Percentiles rank a stretch among this genome's conserved stretches.
These are phyloP conservation scores for Lasioglossum baleicum DNA, from an alignment of 1,140 invertebrate species.

Conservation along the genomic window DNA sequence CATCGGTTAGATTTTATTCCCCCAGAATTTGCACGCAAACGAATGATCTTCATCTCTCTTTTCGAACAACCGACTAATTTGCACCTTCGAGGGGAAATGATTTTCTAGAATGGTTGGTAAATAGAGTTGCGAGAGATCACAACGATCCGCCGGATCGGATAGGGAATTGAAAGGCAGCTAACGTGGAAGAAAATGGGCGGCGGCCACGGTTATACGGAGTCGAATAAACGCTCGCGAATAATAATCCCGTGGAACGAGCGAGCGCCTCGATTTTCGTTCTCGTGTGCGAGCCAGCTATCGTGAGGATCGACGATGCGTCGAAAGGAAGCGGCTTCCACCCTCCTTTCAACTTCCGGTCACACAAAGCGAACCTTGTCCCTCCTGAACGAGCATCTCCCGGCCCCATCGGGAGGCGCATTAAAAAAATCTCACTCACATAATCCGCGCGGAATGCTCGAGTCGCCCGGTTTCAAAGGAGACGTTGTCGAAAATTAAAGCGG, in stretches of 20 bases:
- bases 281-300: constrained; percentile 20
- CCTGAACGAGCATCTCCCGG: not conserved
- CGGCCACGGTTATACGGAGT: not conserved
- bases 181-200: too few relatives aligned
- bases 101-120: not conserved
- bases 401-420: not conserved
- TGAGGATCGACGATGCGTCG: constrained; percentile 34
- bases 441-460: constrained; percentile 18
- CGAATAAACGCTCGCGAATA: not conserved
- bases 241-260: not conserved
- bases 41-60: too few relatives aligned
- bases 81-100: not conserved
- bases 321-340: constrained; percentile 37
- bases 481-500: constrained; percentile 32
- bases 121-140: not conserved
- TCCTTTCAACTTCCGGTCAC: constrained; percentile 50
- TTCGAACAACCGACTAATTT: not conserved
- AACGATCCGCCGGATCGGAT: too few relatives aligned
- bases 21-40: too few relatives aligned
- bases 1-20: too few relatives aligned
- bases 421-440: not conserved
- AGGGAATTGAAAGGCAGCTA: not conserved
- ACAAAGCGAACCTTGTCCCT: constrained; percentile 59
- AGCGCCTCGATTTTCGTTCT: constrained; percentile 1
- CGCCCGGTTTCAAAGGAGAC: not conserved